Evolutionary conservation across 2,113 vertebrate genomes (phyloP).

Genomic region (Hirundichthys speculiger): DNA sequence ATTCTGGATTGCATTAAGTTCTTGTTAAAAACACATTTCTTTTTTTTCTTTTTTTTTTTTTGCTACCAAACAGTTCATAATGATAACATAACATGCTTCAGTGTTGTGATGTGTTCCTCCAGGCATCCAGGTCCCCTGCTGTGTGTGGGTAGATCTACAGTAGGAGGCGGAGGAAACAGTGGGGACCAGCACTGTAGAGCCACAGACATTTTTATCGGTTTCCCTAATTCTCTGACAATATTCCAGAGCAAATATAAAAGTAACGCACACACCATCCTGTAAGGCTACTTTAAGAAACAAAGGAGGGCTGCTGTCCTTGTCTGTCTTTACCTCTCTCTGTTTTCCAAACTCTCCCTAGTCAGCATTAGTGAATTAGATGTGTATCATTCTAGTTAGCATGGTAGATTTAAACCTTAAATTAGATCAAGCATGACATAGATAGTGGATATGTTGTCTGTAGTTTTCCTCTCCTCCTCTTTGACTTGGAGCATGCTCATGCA

Average conservation of each 20-base stretch:
- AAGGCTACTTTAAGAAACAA: constrained; percentile 33
- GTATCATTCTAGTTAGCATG: constrained; percentile 80
- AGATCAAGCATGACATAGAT: constrained; percentile 77
- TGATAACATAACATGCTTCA: constrained; percentile 64
- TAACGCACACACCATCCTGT: constrained; percentile 44
- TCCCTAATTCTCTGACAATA: constrained; percentile 43
- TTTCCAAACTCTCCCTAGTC: constrained; percentile 67
- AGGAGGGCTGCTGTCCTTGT: constrained; percentile 72
- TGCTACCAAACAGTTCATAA: constrained; percentile 49
- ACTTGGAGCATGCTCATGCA: constrained; percentile 78
- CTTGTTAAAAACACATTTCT: constrained; percentile 11
- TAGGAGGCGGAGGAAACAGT: constrained; percentile 65
- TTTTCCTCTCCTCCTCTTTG: constrained; percentile 76
- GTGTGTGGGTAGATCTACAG: constrained; percentile 74
- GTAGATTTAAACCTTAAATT: constrained; percentile 64
- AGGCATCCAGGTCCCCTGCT: constrained; percentile 69
- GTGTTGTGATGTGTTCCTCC: constrained; percentile 75
- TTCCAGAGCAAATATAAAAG: constrained; percentile 32
- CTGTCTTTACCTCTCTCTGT: constrained; percentile 58
- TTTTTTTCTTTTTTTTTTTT: too few species aligned
- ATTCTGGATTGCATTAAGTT: constrained; percentile 24
- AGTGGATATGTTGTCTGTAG: constrained; percentile 66
- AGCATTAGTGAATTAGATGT: constrained; percentile 56
- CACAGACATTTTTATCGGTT: constrained; percentile 60
- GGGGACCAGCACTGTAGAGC: constrained; percentile 62